A percentile compares a stretch with the other conserved stretches of the same genome.
Conservation (phyloP, 2,888 invertebrate genomes). For the Drosophila tripunctata region DNA sequence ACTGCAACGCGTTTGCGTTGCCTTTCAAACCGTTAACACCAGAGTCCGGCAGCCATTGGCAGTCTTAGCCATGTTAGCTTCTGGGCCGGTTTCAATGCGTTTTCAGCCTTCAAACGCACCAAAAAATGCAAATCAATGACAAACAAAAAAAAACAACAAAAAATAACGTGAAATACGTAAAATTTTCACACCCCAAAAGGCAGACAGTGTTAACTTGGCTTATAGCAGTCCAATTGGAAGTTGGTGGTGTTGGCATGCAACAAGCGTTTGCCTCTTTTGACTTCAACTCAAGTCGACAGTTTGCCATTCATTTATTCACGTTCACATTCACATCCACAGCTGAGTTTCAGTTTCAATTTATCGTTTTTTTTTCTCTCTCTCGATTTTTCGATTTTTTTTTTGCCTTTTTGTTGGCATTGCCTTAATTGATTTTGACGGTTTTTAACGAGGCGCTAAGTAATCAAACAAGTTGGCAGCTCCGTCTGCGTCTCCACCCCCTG, state of each 20-base stretch:
- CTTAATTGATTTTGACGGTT: no score
- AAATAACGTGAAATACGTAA: conserved; percentile 26
- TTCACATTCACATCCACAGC: background rate
- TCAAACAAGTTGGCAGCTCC: conserved; percentile 59
- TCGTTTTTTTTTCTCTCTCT: conserved; percentile 2
- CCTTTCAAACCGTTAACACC: conserved; percentile 76
- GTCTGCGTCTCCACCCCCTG: background rate
- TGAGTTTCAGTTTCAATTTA: conserved; percentile 21
- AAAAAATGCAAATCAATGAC: conserved; percentile 65
- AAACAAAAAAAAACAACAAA: background rate
- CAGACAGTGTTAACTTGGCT: conserved; percentile 3
- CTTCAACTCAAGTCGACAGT: conserved; percentile 26
- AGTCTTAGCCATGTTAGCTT: conserved; percentile 10
- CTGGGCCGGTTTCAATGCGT: conserved; percentile 15
- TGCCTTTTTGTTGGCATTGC: no score
- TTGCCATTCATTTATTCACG: conserved; percentile 61
- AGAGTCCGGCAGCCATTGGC: background rate
- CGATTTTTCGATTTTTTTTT: conserved; percentile 24
- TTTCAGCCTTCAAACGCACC: conserved; percentile 51
- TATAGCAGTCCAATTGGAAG: background rate
- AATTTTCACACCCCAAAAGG: conserved; percentile 54
- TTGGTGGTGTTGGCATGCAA: conserved; percentile 28
- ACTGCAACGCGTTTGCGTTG: conserved; percentile 68
- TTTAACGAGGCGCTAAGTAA: conserved; percentile 69
- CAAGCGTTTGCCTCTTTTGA: conserved; percentile 20